Evolutionary conservation across 2,888 invertebrate genomes (phyloP), one percentile per base, ranked within the genome.

Genomic region (Machimus atricapillus): DNA sequence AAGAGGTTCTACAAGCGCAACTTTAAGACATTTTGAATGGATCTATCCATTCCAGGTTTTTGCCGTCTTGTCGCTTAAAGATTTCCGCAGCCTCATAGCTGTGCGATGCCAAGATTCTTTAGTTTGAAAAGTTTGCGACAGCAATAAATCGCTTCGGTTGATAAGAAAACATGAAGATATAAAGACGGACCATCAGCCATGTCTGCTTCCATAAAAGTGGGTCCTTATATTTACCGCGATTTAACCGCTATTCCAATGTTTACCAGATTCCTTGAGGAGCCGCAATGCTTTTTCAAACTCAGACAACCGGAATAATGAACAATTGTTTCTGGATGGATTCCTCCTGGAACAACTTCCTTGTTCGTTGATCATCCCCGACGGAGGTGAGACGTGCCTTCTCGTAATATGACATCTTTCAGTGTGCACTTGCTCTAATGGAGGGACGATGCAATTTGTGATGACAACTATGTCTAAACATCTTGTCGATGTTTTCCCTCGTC

Each of bases 201-300:
- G 81, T 81, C 81, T 81, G 56, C 56, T 46, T 77, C 86, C 86
- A 86, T 86, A 77, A 77, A 86, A 77, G 76, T 86, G 56, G 86
- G 86, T 86, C 86, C 86, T 86, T 86, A 86, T 86, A 86, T 46
- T 23, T 9, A 77, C 31, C 16, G 77, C 43, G 43, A 14, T 46
- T 86, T 77, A 34, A 77, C 77, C 76, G 86, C 77, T 86, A 86
- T 27, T 14, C 52, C 37, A 58, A 77, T 56, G 23, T 76, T 56
- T 86, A 52, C 31, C 31, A 85, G 52, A 85, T 85, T 23, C 23
- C 58, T 43, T 43, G 12, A 19, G 19, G 7, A 52, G 46, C 31
- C 79, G 52, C 27, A 52, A 81, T 46, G 52, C 56, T 81, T 40
- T 34, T 81, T 37, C 37, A n/a, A 56, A 52, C n/a, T 34, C 19